phyloP scores from a whole-genome alignment of 53 echinoderm and acorn worm genomes.

The Mesocentrotus franciscanus region DNA sequence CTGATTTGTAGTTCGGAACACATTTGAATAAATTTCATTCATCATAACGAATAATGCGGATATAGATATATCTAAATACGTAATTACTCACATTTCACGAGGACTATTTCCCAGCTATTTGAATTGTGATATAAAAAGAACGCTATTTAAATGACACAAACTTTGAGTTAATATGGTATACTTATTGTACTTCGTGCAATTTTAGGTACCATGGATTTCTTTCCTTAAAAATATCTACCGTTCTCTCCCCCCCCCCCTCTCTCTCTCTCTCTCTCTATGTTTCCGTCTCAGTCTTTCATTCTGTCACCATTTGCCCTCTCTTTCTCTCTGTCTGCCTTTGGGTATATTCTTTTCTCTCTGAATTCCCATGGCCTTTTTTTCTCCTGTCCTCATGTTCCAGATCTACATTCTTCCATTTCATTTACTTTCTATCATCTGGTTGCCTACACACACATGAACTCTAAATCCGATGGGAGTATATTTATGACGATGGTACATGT shows the following conservation, averaged over 20 bases:
- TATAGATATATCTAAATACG: no score
- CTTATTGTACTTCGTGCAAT: neutral
- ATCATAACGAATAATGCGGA: no score
- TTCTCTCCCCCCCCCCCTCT: no score
- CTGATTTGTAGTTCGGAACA: no score
- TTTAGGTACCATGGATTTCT: neutral
- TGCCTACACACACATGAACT: neutral
- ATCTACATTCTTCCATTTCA: neutral
- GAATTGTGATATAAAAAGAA: neutral
- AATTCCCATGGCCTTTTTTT: neutral
- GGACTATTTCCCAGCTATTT: neutral
- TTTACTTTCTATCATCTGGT: neutral
- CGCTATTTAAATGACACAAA: neutral
- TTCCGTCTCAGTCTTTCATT: neutral
- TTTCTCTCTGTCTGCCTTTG: neutral
- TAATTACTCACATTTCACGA: no score
- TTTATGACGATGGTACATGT: neutral
- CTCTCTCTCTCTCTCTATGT: neutral
- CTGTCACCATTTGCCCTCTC: neutral
- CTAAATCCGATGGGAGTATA: neutral
- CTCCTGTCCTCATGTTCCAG: neutral
- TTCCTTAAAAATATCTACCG: neutral
- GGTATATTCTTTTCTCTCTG: neutral
- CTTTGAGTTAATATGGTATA: neutral
- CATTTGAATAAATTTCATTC: no score